Evolutionary conservation across 2,113 vertebrate species (phyloP), one percentile per base, ranked within the genome.

Genomic region (Mustela lutreola): DNA sequence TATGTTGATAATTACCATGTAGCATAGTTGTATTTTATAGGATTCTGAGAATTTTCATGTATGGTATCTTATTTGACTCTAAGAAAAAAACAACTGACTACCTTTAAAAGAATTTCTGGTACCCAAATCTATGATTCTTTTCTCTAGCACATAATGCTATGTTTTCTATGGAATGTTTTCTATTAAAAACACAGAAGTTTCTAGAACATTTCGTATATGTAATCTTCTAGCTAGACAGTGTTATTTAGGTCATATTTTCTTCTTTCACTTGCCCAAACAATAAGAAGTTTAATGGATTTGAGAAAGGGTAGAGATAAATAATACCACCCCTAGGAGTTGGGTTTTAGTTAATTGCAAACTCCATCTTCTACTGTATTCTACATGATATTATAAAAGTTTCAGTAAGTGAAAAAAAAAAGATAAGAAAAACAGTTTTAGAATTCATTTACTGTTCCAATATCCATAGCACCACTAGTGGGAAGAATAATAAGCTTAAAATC

Each of bases 311-410:
- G 42, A 26, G 5, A 4, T 53, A 78, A 82, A 78, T 80, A 80
- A 76, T 22, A 53, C 1, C 8, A 56, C 19, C 10, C 1, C 2
- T 14, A 67, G 14, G 1, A 86, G 4, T 10, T 70, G 5, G 21
- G 45, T 85, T 94, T 65, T 65, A 93, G 2, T 84, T 85, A 65
- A 48, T 78, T 71, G 18, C 58, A 67, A 92, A 97, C 16, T 80
- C 11, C n/a, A 11, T 58, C 87, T 94, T 65, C 65, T 80, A 53
- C 5, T 56, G 4, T 28, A 48, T 36, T 11, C 33, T 62, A 19
- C 26, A 24, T 16, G 33, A 50, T 53, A 24, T 53, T 22, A 14
- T 42, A 36, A 73, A 93, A 50, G n/a, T 83, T 73, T 67, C 16
- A 48, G 58, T 53, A 79, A 9, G 18, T 70, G 26, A 15, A 36